A percentile compares a stretch with the other conserved stretches of the same genome.
Evolutionary conservation across 2,888 invertebrate species (phyloP).

Genomic region (Julus scandinavius): DNA sequence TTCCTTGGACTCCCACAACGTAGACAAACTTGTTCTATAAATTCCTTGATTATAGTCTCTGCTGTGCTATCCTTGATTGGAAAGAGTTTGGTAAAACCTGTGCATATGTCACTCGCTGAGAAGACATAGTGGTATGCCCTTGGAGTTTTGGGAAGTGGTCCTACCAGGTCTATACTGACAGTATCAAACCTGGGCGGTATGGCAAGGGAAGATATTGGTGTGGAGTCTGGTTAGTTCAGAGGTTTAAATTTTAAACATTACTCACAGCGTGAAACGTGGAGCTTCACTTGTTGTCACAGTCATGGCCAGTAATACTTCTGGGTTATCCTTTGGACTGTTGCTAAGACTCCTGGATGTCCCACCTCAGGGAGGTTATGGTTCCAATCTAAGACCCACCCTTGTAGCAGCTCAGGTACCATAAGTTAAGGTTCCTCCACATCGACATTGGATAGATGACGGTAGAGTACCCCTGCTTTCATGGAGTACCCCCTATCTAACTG

Average conservation of each 20-base stretch:
- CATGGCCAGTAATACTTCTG: too few species aligned
- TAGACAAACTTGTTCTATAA: background rate
- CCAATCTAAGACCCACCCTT: background rate
- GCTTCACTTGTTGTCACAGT: too few species aligned
- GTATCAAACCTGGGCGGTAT: background rate
- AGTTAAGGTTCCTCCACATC: background rate
- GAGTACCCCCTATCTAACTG: too few species aligned
- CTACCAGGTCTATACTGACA: background rate
- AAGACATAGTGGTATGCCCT: background rate
- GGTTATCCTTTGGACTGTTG: too few species aligned
- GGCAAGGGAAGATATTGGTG: background rate
- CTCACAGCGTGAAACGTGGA: too few species aligned
- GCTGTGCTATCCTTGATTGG: background rate
- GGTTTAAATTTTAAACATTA: too few species aligned
- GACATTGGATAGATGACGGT: background rate
- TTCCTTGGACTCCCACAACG: background rate
- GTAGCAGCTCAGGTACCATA: background rate
- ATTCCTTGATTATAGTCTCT: background rate
- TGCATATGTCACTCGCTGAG: background rate
- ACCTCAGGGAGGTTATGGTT: background rate
- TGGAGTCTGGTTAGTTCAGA: too few species aligned
- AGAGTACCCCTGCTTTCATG: background rate
- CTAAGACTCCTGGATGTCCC: background rate
- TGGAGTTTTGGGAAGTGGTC: background rate
- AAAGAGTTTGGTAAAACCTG: background rate